Percentiles rank a stretch among this genome's conserved stretches.
phyloP scores from a whole-genome alignment of 2,113 vertebrate species.

The Orientallactaga bullata region DNA sequence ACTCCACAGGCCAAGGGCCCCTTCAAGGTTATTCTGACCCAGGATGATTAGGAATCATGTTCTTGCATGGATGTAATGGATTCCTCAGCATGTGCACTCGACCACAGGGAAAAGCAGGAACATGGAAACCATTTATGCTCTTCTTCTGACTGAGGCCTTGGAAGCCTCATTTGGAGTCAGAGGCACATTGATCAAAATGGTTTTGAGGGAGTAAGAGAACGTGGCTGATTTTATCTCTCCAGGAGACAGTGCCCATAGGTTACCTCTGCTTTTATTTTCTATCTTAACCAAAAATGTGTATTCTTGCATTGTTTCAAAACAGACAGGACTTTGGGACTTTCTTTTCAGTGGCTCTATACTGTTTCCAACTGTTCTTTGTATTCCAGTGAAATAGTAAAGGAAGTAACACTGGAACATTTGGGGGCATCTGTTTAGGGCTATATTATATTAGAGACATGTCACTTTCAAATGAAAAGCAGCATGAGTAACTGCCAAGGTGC shows the following conservation, averaged over 20 bases:
- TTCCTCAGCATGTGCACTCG: background rate
- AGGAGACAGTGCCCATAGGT: background rate
- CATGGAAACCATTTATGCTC: background rate
- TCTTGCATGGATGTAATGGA: background rate
- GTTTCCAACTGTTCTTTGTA: background rate
- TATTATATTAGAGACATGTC: background rate
- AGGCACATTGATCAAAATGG: background rate
- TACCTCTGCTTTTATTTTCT: background rate
- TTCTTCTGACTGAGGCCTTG: background rate
- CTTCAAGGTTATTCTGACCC: too few species aligned
- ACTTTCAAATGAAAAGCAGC: background rate
- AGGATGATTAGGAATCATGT: background rate
- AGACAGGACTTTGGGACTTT: background rate
- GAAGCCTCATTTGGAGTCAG: background rate
- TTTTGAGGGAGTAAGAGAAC: background rate
- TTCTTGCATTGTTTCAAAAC: background rate
- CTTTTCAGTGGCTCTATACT: background rate
- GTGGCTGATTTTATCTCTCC: background rate
- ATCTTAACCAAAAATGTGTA: background rate
- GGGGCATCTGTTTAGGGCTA: background rate
- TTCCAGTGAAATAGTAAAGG: conserved; percentile 13
- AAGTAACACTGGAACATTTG: background rate
- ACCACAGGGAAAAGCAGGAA: background rate
- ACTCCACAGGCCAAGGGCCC: background rate
- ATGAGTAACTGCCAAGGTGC: background rate